Base-by-base conservation (phyloP, 1,140 invertebrate species). In the Muscidifurax raptorellus region DNA sequence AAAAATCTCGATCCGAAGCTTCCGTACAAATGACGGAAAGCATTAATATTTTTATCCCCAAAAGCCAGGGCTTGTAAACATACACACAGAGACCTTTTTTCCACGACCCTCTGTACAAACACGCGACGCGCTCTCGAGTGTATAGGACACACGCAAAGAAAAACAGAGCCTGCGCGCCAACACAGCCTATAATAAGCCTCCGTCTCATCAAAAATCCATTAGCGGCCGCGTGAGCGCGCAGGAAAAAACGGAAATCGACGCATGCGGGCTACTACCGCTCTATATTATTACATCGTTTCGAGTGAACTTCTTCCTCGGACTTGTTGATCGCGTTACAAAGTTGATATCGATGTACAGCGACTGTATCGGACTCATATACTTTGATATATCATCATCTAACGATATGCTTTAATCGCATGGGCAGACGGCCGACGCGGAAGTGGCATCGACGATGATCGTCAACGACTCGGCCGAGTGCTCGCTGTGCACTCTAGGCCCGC, bases 401-500 rank as follows among this genome's bases (percentile, higher is more conserved):
- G 30, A 74, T n/a, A n/a, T 28, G 2, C 15, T 18, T 47, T 76
- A 27, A 32, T 77, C 36, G 69, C 36, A 9, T 40, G 7, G 36
- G 10, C 47, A 85, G 83, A n/a, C 5, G 40, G 52, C 71, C 59
- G 79, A 81, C 18, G 71, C 15, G 47, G 36, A 69, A 25, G n/a
- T 80, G 78, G 69, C 71, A 15, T 40, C 15, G 74, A 71, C 69
- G 83, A 84, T 84, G 83, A 80, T 76, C 47, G 71, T 75, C 36
- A 80, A 84, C 67, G 82, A 80, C 0, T 85, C 90, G 75, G 89
- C 90, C 87, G 90, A 89, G 80, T 93, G 91, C 40, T 86, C 91
- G 7, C 86, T 87, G 12, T 95, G 95, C 87, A 95, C 95, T n/a
- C 91, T 96, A 27, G 96, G 96, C 10, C 96, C 96, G n/a, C 96